Percentiles rank a stretch among this genome's conserved stretches.
Evolutionary conservation across 2,888 invertebrate genomes (phyloP).

Genomic region (Protodeltote pygarga): DNA sequence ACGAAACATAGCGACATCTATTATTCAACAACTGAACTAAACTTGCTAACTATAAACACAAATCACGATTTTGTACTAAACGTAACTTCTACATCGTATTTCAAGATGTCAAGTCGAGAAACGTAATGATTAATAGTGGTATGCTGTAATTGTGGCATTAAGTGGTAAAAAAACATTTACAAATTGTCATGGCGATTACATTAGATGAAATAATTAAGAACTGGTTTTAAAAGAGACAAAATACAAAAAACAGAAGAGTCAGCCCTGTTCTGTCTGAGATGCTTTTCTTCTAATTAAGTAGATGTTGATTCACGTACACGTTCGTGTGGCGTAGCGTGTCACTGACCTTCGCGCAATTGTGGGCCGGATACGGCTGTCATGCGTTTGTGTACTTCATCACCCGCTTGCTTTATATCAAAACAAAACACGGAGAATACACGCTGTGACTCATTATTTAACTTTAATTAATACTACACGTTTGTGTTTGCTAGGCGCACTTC

Average conservation of each 20-base stretch:
- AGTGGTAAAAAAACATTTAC: slow-evolving; percentile 3
- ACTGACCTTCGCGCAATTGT: slow-evolving; percentile 76
- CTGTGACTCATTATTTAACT: slow-evolving; percentile 41
- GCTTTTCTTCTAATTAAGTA: slow-evolving; percentile 66
- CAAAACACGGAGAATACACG: slow-evolving; percentile 49
- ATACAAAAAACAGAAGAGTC: slow-evolving; percentile 9
- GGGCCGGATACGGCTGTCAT: slow-evolving; percentile 66
- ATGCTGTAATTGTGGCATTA: slow-evolving; percentile 5
- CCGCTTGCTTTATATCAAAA: slow-evolving; percentile 65
- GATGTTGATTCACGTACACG: slow-evolving; percentile 65
- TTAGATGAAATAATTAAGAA: slow-evolving; percentile 9
- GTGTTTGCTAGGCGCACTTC: slow-evolving; percentile 38
- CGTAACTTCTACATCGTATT: background rate
- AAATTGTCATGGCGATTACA: background rate
- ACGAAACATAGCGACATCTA: slow-evolving; percentile 41
- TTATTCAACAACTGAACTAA: slow-evolving; percentile 11
- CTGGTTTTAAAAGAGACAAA: slow-evolving; percentile 4
- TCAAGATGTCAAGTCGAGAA: slow-evolving; percentile 1
- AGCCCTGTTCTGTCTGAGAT: slow-evolving; percentile 32
- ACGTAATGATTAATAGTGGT: slow-evolving; percentile 1
- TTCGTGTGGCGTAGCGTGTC: slow-evolving; percentile 61
- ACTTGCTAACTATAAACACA: background rate
- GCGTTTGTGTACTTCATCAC: slow-evolving; percentile 65
- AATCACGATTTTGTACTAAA: background rate
- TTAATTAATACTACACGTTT: slow-evolving; percentile 41